Base-by-base conservation (phyloP, 2,113 vertebrate genomes). In the Diphyllodes magnificus region DNA sequence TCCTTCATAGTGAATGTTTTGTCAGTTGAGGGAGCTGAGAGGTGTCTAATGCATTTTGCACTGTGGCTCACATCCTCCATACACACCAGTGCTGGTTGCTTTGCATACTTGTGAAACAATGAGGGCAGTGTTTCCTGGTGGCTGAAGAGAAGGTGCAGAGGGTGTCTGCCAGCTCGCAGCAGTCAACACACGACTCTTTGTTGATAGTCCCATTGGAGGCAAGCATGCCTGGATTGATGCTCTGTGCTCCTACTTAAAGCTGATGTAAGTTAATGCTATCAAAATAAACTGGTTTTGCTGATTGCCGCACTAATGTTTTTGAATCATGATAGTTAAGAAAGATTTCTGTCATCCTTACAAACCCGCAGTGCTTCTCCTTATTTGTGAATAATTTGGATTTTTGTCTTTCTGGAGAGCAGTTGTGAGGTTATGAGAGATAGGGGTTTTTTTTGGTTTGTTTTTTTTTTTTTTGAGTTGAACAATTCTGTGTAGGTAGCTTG, bases 111-210 rank as follows among this genome's bases (percentile, higher is more conserved):
- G 75, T 39, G 66, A 39, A 89, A 97, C 91, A 96, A 85, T 69
- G 84, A 68, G 66, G 35, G 63, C 22, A 95, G 90, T 92, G 91
- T 95, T 94, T 83, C 54, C 45, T 60, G 54, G 78, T 53, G 86
- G 73, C 81, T 89, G 53, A 47, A 50, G 95, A 86, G 90, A 93
- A 92, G 90, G 92, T 95, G 86, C 86, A 70, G 73, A 91, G 94
- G n/a, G 77, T 90, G 76, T 65, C 81, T 94, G 96, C 93, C 93
- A 95, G 79, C 87, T 94, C 82, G 0, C 23, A 70, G 54, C 78
- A 70, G 75, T 50, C 94, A 95, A 91, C 93, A 95, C 90, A 88
- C 68, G 69, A 13, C 73, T 90, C 94, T 93, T 95, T 95, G 91
- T 95, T 97, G 84, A 31, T 57, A 87, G 79, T 82, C 84, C 70